A percentile compares a stretch with the other conserved stretches of the same genome.
phyloP scores from a whole-genome alignment of 2,113 vertebrate species.

The Rhynchopsitta pachyrhyncha region DNA sequence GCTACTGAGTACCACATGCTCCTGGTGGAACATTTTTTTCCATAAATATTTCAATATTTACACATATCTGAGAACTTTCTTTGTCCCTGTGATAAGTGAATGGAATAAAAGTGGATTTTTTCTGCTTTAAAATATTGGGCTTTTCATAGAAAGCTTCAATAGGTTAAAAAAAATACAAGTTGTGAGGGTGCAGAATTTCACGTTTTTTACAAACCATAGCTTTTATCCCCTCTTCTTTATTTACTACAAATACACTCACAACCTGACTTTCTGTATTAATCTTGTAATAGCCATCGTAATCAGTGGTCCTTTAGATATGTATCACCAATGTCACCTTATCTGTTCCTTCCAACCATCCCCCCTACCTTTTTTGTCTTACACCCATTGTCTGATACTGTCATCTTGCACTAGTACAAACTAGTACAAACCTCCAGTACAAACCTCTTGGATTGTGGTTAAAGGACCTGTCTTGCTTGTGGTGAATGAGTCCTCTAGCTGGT shows the following conservation, averaged over 20 bases:
- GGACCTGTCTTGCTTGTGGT: background rate
- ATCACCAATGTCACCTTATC: background rate
- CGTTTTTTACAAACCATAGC: background rate
- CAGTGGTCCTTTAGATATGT: background rate
- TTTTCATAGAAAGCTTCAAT: background rate
- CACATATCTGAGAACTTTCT: background rate
- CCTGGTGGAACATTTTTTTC: background rate
- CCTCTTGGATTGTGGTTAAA: background rate
- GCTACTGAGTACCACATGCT: background rate
- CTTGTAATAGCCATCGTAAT: background rate
- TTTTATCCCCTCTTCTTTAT: background rate
- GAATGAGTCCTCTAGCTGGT: background rate
- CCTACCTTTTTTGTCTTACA: background rate
- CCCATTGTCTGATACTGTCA: background rate
- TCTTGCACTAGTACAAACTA: background rate
- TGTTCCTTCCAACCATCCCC: background rate
- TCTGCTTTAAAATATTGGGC: background rate
- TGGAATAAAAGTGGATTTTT: accelerated
- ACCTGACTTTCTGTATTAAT: background rate
- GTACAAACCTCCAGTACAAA: background rate
- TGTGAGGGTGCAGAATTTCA: background rate
- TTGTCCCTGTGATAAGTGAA: background rate
- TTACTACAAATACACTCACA: background rate
- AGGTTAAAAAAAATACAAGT: background rate
- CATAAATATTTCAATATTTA: background rate